Percentiles rank a stretch among this genome's conserved stretches.
Conservation (phyloP, 1,140 invertebrate species). For the Drosophila nigrodunni region DNA sequence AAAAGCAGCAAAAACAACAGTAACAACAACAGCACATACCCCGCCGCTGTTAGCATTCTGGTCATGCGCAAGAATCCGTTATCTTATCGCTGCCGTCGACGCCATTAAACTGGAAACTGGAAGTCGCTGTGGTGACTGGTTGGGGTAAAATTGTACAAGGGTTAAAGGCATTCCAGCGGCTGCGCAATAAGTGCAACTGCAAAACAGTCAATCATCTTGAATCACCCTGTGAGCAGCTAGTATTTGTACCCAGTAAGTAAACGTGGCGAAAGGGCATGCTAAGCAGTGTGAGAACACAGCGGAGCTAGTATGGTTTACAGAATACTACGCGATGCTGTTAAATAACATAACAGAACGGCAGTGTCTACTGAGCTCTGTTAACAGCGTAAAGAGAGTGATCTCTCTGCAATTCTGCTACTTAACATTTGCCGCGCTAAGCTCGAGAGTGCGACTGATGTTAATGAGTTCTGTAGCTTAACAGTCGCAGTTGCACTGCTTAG, state of each 20-base stretch:
- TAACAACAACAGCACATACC: conserved; percentile 26
- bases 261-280: background rate
- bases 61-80: conserved; percentile 65
- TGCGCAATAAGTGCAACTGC: conserved; percentile 48
- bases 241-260: conserved; percentile 22
- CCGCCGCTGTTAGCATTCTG: conserved; percentile 39
- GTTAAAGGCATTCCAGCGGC: conserved; percentile 71
- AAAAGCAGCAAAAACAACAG: conserved; percentile 34
- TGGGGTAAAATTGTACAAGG: conserved; percentile 51
- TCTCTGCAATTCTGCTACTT: background rate
- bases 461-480: background rate
- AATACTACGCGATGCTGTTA: background rate
- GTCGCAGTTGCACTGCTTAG: background rate
- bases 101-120: conserved; percentile 68
- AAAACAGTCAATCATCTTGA: conserved; percentile 46
- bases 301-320: background rate
- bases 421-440: background rate
- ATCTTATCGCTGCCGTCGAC: conserved; percentile 76
- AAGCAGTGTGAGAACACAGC: background rate
- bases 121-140: conserved; percentile 10
- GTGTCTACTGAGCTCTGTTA: background rate
- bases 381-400: background rate
- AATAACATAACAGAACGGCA: background rate
- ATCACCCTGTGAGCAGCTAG: conserved; percentile 55
- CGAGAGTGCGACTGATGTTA: background rate